These are phyloP conservation scores for Parambassis ranga DNA, from an alignment of 2,797 vertebrate species.

Conservation along the genomic window DNA sequence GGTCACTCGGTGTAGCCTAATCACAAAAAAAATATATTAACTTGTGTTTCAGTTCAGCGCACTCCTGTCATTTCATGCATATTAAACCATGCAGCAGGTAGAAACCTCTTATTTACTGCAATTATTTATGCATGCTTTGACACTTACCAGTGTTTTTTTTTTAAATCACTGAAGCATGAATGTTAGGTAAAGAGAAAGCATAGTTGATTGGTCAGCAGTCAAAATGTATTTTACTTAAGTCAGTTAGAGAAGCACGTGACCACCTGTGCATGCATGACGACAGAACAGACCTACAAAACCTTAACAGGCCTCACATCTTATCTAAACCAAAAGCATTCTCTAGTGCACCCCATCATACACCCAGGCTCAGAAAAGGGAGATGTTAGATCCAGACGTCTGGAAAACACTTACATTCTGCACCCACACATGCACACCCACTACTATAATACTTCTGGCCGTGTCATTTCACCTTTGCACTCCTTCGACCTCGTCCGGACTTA, in stretches of 20 bases:
- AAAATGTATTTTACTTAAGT: constrained; percentile 33
- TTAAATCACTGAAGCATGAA: constrained; percentile 85
- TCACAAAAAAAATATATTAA: not conserved
- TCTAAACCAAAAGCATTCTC: constrained; percentile 20
- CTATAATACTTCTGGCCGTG: not conserved
- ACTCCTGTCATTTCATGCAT: no score
- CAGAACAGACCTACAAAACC: constrained; percentile 2
- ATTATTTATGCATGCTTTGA: constrained; percentile 25
- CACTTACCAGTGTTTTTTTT: constrained; percentile 73
- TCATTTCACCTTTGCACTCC: constrained; percentile 90
- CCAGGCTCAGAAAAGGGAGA: constrained; percentile 13
- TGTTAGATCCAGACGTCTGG: constrained; percentile 44
- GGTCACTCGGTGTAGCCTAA: constrained; percentile 80
- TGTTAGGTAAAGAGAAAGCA: constrained; percentile 65
- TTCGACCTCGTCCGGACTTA: constrained; percentile 92
- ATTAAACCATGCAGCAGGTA: not conserved
- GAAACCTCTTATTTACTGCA: not conserved
- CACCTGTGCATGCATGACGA: constrained; percentile 53
- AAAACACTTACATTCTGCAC: constrained; percentile 29
- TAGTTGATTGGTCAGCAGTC: constrained; percentile 38
- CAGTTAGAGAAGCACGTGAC: constrained; percentile 37
- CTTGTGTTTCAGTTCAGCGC: no score
- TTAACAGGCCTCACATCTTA: constrained; percentile 4
- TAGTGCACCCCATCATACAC: not conserved
- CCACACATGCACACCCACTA: constrained; percentile 57